Base-by-base conservation (phyloP, 2,888 invertebrate species). In the Tenthredo notha region DNA sequence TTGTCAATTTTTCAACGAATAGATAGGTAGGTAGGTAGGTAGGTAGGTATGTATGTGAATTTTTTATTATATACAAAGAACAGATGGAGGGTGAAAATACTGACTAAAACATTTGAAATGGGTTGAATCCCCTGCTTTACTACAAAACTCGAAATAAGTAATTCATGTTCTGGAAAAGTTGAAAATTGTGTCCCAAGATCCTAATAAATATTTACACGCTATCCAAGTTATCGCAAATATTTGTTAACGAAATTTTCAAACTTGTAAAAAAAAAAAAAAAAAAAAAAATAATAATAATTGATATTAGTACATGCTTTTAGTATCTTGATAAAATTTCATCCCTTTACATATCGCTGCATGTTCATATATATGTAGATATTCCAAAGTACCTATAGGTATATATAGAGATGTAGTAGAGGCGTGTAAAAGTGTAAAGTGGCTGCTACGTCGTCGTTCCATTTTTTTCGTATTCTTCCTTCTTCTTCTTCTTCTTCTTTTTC, bases 401-500 rank as follows among this genome's bases (percentile, higher is more conserved):
- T 50, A 25, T 25, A 54, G 9, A 77, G 18, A 50, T 54, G 15
- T 77, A 77, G 6, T 77, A 77, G 9, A 77, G 25, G 43, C 25
- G 58, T 61, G 40, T 80, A 61, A 80, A 80, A 80, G 33, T 80
- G 40, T 80, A 61, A 80, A 80, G 80, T 80, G 37, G 29, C 33
- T 33, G 25, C 37, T 37, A 37, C 61, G 40, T 80, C 15, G 61
- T 61, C 61, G 25, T 61, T 80, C 18, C 12, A 25, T 37, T 37
- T 61, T 15, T 37, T 21, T 61, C 12, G 4, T 58, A 9, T n/a
- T 18, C 77, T 54, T 33, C 9, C 29, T 18, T 18, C 75, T 15
- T 18, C 9, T n/a, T 18, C 40, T 40, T n/a, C 37, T 80, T 80
- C 58, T 58, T 21, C 25, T 40, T 40, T 40, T 40, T 61, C 21